A percentile compares a stretch with the other conserved stretches of the same genome.
Conservation (phyloP, 1,140 invertebrate genomes). For the Bemisia tabaci region DNA sequence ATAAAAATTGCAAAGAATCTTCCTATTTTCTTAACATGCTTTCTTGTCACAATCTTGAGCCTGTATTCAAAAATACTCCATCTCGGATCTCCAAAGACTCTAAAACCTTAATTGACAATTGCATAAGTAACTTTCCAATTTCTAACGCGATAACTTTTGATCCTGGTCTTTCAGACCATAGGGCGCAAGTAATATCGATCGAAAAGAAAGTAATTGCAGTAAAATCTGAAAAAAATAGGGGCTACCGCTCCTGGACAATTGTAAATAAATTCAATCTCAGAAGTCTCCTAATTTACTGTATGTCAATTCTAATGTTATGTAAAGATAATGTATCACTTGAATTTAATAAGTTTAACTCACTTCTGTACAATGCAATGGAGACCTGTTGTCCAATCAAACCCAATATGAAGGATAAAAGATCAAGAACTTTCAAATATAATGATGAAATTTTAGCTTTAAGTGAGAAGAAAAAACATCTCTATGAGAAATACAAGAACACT, state of each 20-base stretch:
- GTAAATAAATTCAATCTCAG: too few species aligned
- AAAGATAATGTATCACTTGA: not conserved
- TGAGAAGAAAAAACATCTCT: not conserved
- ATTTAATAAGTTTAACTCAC: not conserved
- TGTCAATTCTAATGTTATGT: not conserved
- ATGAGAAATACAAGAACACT: not conserved
- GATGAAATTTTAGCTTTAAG: not conserved
- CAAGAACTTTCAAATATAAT: too few species aligned
- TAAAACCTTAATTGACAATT: not conserved
- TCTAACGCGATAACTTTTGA: not conserved
- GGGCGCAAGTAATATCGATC: not conserved
- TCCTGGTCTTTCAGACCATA: not conserved
- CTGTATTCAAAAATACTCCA: not conserved
- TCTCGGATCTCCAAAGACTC: not conserved
- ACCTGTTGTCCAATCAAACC: not conserved
- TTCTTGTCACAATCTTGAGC: not conserved
- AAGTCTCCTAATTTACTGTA: not conserved
- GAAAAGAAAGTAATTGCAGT: not conserved
- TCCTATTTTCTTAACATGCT: not conserved
- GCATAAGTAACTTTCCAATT: not conserved
- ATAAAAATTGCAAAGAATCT: not conserved
- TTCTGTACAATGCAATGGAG: not conserved
- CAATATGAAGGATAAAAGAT: too few species aligned
- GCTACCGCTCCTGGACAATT: not conserved
- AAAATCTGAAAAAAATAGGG: not conserved